A percentile compares a stretch with the other conserved stretches of the same genome.
These are phyloP conservation scores for Catamblyrhynchus diadema DNA, from an alignment of 2,797 vertebrate species.

Conservation along the genomic window DNA sequence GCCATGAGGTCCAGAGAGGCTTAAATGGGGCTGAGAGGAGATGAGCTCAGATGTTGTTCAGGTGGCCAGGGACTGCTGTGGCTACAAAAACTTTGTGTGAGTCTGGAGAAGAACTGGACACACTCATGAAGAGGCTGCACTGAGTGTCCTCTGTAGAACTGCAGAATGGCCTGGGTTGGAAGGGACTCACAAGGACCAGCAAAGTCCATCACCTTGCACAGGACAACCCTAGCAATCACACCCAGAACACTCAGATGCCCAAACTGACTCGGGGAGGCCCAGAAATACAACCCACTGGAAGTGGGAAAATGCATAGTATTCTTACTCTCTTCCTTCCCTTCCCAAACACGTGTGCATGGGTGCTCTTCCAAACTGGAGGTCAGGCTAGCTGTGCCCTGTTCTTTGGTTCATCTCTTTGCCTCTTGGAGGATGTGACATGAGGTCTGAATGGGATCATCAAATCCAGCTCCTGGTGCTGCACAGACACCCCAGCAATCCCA, in stretches of 20 bases:
- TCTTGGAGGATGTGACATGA: background rate
- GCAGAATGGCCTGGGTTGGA: background rate
- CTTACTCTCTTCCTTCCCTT: background rate
- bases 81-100: background rate
- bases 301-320: too few species aligned
- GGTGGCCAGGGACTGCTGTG: background rate
- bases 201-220: background rate
- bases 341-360: background rate
- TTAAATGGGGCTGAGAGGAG: background rate
- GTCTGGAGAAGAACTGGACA: background rate
- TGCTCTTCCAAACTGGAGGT: background rate
- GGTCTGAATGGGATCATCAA: background rate
- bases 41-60: background rate
- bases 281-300: background rate
- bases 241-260: background rate
- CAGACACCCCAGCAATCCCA: background rate
- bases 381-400: background rate
- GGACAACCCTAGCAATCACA: background rate
- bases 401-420: background rate
- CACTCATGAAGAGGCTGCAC: background rate
- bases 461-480: background rate
- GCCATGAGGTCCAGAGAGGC: background rate
- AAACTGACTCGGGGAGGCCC: background rate
- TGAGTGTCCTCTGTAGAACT: background rate
- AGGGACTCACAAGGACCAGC: background rate